A percentile compares a stretch with the other conserved stretches of the same genome.
Evolutionary conservation across 2,888 invertebrate genomes (phyloP).

Genomic region (Sinotaia quadrata): DNA sequence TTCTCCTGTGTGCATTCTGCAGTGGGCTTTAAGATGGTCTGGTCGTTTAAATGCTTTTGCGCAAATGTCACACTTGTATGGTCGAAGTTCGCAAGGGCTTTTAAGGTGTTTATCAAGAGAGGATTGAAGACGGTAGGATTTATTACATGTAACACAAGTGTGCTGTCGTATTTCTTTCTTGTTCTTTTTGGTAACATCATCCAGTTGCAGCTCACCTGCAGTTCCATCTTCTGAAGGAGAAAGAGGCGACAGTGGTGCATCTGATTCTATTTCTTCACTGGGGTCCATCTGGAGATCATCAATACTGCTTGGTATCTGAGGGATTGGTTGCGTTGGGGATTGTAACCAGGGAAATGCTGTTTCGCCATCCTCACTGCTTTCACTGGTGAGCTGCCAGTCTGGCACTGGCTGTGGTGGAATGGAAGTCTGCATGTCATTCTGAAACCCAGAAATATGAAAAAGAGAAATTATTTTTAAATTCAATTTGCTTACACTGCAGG

Average conservation of each 20-base stretch:
- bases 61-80: conserved; percentile 31
- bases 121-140: conserved; percentile 20
- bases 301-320: conserved; percentile 14
- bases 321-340: conserved; percentile 17
- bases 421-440: too few species aligned
- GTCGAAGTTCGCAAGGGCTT: conserved; percentile 22
- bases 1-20: conserved; percentile 28
- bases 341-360: conserved; percentile 23
- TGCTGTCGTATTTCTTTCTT: conserved; percentile 19
- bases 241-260: background rate
- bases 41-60: conserved; percentile 24
- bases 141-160: conserved; percentile 18
- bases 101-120: conserved; percentile 24
- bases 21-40: conserved; percentile 24
- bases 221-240: background rate
- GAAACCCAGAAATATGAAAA: too few species aligned
- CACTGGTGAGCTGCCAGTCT: conserved; percentile 26
- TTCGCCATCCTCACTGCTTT: conserved; percentile 23
- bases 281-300: conserved; percentile 3
- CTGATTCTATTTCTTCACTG: conserved; percentile 11
- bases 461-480: too few species aligned
- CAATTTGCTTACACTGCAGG: too few species aligned
- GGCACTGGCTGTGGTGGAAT: conserved; percentile 13
- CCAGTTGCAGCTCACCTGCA: background rate
- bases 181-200: background rate